Conservation (phyloP, 2,113 vertebrate species). For the Numenius arquata region DNA sequence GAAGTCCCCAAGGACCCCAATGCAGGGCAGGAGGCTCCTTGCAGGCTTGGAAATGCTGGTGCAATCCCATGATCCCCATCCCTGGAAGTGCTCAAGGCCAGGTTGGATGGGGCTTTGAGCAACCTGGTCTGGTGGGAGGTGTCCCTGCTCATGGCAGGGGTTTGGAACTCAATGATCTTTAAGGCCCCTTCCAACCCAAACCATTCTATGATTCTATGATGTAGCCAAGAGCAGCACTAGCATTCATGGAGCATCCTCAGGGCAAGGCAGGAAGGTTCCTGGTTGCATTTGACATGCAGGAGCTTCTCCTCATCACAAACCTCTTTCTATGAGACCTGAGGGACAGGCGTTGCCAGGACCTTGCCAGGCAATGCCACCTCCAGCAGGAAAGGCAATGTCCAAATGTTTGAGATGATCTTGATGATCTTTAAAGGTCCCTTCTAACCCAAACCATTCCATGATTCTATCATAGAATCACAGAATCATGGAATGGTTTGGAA, state of each 20-base stretch:
- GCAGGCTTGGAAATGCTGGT: background rate
- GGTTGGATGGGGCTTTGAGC: no score
- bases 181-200: no score
- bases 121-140: no score
- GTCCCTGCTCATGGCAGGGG: no score
- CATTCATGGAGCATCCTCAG: background rate
- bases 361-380: background rate
- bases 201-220: no score
- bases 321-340: background rate
- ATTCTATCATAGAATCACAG: no score
- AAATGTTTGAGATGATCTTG: background rate
- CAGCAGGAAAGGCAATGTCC: accelerated
- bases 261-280: background rate
- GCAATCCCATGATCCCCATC: background rate
- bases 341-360: no score
- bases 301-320: background rate
- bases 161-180: no score
- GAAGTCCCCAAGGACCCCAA: background rate
- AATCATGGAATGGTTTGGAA: background rate
- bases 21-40: background rate
- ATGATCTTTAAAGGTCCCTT: no score
- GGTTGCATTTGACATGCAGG: background rate
- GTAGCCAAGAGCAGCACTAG: background rate
- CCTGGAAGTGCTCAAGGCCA: no score
- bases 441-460: no score